Base-by-base conservation (phyloP, 2,888 invertebrate genomes). In the Caenorhabditis panamensis region DNA sequence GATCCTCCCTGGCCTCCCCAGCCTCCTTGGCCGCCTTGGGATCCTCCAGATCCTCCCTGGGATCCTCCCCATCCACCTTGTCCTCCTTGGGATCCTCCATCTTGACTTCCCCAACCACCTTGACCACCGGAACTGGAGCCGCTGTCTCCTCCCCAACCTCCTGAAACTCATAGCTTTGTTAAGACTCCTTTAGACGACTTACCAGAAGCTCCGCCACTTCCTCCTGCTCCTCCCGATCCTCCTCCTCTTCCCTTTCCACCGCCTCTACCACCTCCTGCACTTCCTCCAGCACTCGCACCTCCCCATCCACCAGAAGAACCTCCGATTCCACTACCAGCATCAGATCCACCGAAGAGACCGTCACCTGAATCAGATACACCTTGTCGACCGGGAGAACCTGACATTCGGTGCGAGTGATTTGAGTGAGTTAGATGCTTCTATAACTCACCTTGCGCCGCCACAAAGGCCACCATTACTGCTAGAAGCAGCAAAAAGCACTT, bases 381-480 rank as follows among this genome's bases (percentile, higher is more conserved):
- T 63, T 63, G 62, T 44, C 56, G 72, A 63, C 72, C 72, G 1
- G 72, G 72, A 18, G 63, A 63, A 11, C 72, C 72, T 72, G 62
- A 22, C n/a, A n/a, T n/a, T n/a, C n/a, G n/a, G n/a, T n/a, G n/a
- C n/a, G n/a, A n/a, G n/a, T n/a, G n/a, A n/a, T n/a, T n/a, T n/a
- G n/a, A n/a, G n/a, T n/a, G n/a, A n/a, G n/a, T n/a, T n/a, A n/a
- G n/a, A n/a, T n/a, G n/a, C n/a, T n/a, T n/a, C n/a, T n/a, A n/a
- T 2, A 56, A 51, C 62, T n/a, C n/a, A 73, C 73, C 73, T 41
- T 73, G 73, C 26, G 73, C 73, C 0, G 49, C 56, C 1, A 49
- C 73, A 11, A 59, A 66, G 22, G 41, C 59, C 63, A 73, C 64
- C n/a, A 73, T 4, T 20, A 26, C 54, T 28, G 54, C 54, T 28